phyloP scores from a whole-genome alignment of 1,140 invertebrate species.

The Dreissena polymorpha region DNA sequence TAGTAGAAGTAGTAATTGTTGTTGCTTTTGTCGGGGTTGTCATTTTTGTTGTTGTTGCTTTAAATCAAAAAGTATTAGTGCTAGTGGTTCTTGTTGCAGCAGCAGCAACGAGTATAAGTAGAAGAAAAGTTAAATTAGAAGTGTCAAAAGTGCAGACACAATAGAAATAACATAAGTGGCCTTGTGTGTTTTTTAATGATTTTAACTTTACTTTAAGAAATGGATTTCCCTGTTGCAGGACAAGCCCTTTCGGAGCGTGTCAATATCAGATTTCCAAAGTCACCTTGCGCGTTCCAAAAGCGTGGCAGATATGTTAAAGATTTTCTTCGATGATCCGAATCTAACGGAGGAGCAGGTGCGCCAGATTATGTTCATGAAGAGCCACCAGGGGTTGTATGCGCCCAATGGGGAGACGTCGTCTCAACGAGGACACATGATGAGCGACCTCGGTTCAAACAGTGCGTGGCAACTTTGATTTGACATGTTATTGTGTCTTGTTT shows the following conservation, averaged over 20 bases:
- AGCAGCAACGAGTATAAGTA: neutral
- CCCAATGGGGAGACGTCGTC: neutral
- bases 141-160: too few relatives aligned
- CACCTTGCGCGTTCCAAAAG: slow-evolving; percentile 23
- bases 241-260: slow-evolving; percentile 13
- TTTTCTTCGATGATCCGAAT: slow-evolving; percentile 26
- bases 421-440: neutral
- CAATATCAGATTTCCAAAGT: slow-evolving; percentile 19
- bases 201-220: too few relatives aligned
- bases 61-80: neutral
- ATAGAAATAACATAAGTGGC: too few relatives aligned
- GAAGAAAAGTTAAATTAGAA: neutral
- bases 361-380: slow-evolving; percentile 27
- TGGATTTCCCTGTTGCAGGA: slow-evolving; percentile 1
- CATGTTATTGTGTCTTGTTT: neutral
- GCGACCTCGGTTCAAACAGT: neutral
- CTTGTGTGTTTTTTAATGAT: too few relatives aligned
- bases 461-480: neutral
- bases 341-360: slow-evolving; percentile 35
- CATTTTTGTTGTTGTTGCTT: neutral
- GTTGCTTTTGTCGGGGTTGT: neutral
- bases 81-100: neutral
- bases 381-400: neutral
- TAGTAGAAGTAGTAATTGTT: neutral
- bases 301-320: slow-evolving; percentile 30